phyloP scores from a whole-genome alignment of 2,888 invertebrate species.

The Drosophila rubida region DNA sequence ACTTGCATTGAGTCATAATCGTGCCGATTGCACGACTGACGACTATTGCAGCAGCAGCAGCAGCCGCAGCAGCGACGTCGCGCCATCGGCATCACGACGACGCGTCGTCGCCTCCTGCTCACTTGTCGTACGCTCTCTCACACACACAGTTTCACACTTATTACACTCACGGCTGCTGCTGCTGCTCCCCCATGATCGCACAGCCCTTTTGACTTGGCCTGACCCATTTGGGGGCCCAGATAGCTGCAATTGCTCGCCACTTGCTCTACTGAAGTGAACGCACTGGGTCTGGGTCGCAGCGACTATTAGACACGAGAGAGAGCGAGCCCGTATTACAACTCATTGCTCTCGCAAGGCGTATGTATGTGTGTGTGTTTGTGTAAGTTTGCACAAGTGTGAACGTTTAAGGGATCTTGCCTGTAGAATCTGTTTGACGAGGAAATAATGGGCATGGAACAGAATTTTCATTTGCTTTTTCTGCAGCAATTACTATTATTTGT shows the following conservation, averaged over 20 bases:
- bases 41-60: conserved; percentile 51
- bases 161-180: conserved; percentile 21
- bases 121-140: conserved; percentile 32
- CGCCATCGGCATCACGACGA: conserved; percentile 27
- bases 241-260: conserved; percentile 58
- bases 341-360: not conserved
- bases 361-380: not conserved
- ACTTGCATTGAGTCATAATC: conserved; percentile 79
- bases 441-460: conserved; percentile 8
- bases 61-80: conserved; percentile 34
- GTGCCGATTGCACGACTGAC: conserved; percentile 70
- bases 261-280: conserved; percentile 62
- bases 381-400: conserved; percentile 15
- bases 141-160: conserved; percentile 11
- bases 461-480: too few species aligned
- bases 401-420: conserved; percentile 27
- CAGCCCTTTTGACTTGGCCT: conserved; percentile 64
- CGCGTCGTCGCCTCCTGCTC: conserved; percentile 39
- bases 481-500: too few species aligned
- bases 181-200: conserved; percentile 49
- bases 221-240: conserved; percentile 66
- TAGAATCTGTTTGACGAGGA: conserved; percentile 44
- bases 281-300: conserved; percentile 76
- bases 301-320: conserved; percentile 40
- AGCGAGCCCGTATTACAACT: conserved; percentile 20